A percentile compares a stretch with the other conserved stretches of the same genome.
These are phyloP conservation scores for Chrysodeixis includens DNA, from an alignment of 2,888 invertebrate species.

Conservation along the genomic window DNA sequence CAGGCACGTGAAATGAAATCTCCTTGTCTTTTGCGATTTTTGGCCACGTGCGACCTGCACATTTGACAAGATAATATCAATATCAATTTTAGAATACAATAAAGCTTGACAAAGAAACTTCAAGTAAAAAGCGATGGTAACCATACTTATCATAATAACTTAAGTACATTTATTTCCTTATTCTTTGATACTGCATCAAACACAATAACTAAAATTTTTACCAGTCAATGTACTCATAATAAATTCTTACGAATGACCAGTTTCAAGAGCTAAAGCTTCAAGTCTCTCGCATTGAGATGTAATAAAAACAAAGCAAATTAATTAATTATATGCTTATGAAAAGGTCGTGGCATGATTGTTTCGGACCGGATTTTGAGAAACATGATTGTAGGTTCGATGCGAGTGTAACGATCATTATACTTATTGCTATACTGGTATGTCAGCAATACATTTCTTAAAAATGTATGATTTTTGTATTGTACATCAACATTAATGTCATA, in stretches of 20 bases:
- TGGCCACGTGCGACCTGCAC: too few relatives aligned
- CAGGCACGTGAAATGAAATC: too few relatives aligned
- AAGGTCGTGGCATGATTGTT: slow-evolving; percentile 2
- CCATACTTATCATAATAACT: too few relatives aligned
- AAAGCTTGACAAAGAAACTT: too few relatives aligned
- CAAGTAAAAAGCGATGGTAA: too few relatives aligned
- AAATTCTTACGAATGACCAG: slow-evolving; percentile 6
- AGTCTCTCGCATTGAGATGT: neutral
- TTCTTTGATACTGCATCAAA: neutral
- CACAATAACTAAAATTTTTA: slow-evolving; percentile 12
- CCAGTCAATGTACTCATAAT: slow-evolving; percentile 2
- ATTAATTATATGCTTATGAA: slow-evolving; percentile 5
- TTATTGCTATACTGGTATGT: neutral
- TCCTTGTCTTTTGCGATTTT: too few relatives aligned
- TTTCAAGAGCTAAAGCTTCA: neutral
- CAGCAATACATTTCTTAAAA: too few relatives aligned
- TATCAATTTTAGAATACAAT: too few relatives aligned
- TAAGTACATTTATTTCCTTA: neutral
- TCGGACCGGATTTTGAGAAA: neutral
- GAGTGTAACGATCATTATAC: neutral
- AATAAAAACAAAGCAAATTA: slow-evolving; percentile 2
- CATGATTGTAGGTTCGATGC: neutral
- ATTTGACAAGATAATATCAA: too few relatives aligned
- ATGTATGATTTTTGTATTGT: too few relatives aligned
- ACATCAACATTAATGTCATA: too few relatives aligned